phyloP scores from a whole-genome alignment of 2,888 invertebrate genomes.

The Branchellion lobata region DNA sequence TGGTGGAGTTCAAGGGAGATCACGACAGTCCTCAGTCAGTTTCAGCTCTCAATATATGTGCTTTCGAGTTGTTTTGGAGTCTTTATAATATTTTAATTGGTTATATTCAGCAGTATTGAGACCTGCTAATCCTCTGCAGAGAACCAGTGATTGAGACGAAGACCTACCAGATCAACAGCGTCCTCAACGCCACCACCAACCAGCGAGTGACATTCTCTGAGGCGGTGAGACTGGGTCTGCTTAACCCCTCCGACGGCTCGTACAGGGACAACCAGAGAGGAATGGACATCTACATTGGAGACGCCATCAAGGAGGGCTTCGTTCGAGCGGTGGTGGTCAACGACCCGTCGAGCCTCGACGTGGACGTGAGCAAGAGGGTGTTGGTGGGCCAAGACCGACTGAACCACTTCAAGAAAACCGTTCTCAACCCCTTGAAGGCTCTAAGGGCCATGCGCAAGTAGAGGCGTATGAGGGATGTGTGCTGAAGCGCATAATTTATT shows the following conservation, averaged over 20 bases:
- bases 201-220: constrained; percentile 52
- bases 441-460: constrained; percentile 53
- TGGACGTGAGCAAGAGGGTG: constrained; percentile 56
- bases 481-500: neutral
- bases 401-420: constrained; percentile 54
- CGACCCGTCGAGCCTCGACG: constrained; percentile 57
- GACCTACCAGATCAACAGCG: constrained; percentile 59
- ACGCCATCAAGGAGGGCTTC: constrained; percentile 60
- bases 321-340: constrained; percentile 59
- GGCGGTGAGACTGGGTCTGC: constrained; percentile 53
- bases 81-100: too few species aligned
- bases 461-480: too few species aligned
- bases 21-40: constrained; percentile 9
- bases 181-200: constrained; percentile 56
- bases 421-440: constrained; percentile 56
- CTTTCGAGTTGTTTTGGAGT: too few species aligned
- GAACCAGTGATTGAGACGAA: constrained; percentile 56
- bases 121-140: too few species aligned
- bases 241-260: constrained; percentile 56
- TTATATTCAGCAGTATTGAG: too few species aligned
- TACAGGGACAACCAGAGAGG: constrained; percentile 58
- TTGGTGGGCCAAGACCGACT: constrained; percentile 57
- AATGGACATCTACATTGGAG: constrained; percentile 56
- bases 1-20: constrained; percentile 51
- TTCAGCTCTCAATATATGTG: neutral